Percentiles rank a stretch among this genome's conserved stretches.
Conservation (phyloP, 1,140 invertebrate species). For the Phenacoccus solenopsis region DNA sequence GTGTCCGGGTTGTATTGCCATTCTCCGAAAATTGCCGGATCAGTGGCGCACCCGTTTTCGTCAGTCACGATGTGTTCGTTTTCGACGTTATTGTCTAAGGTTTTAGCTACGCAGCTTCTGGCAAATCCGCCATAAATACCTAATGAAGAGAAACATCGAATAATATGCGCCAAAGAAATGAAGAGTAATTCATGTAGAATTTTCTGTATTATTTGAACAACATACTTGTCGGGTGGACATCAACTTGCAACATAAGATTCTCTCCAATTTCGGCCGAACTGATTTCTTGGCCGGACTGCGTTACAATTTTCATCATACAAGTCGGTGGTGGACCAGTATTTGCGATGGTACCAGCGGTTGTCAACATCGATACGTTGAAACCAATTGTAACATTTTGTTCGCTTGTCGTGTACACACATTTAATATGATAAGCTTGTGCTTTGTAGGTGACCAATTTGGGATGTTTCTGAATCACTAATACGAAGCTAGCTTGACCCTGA, state of each 20-base stretch:
- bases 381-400: slow-evolving; percentile 85
- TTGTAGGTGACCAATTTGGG: slow-evolving; percentile 88
- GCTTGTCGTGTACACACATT: slow-evolving; percentile 85
- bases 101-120: slow-evolving; percentile 81
- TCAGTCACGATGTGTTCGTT: slow-evolving; percentile 88
- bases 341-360: slow-evolving; percentile 85
- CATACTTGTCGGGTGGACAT: slow-evolving; percentile 80
- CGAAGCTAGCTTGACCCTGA: slow-evolving; percentile 79
- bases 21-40: slow-evolving; percentile 82
- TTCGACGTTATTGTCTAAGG: slow-evolving; percentile 74
- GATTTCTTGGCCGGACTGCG: slow-evolving; percentile 72
- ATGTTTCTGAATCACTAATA: slow-evolving; percentile 88
- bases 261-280: slow-evolving; percentile 85
- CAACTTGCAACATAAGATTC: slow-evolving; percentile 77
- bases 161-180: slow-evolving; percentile 13
- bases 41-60: slow-evolving; percentile 84
- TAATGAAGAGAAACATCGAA: slow-evolving; percentile 31
- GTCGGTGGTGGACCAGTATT: slow-evolving; percentile 88
- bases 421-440: slow-evolving; percentile 87
- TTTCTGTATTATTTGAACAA: slow-evolving; percentile 24
- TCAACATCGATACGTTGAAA: slow-evolving; percentile 90
- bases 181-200: not conserved
- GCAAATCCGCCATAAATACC: slow-evolving; percentile 91
- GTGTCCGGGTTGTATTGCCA: slow-evolving; percentile 78
- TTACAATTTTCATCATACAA: slow-evolving; percentile 83